Evolutionary conservation across 53 echinoderm and acorn worm genomes (phyloP), one percentile per base, ranked within the genome.

Genomic region (Arbacia lixula): DNA sequence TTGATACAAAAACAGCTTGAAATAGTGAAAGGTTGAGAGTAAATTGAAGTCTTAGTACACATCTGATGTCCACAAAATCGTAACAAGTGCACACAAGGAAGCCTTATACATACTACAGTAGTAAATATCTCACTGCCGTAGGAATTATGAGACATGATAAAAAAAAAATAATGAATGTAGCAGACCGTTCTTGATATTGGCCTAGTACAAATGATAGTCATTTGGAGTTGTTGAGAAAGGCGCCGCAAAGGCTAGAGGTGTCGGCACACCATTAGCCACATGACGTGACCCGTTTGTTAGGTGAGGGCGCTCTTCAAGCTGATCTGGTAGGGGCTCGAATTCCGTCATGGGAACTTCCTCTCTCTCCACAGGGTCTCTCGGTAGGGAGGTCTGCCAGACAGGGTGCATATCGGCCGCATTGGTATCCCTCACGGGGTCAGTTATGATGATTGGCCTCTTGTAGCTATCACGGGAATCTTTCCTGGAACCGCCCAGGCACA

Each of bases 191-290:
- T n/a, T n/a, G n/a, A n/a, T n/a, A n/a, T n/a, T 0, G 34, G 9
- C 5, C 27, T 53, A 74, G 29, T 74, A 74, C 74, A 74, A 16
- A 21, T 42, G 43, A 69, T 74, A 74, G 51, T 74, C 74, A 74
- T 74, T 74, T 2, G 53, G 35, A 2, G 74, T 3, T 32, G 74
- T 74, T 16, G 10, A n/a, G 6, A 53, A 50, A 0, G 53, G 74
- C 29, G 51, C 0, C 19, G 74, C 12, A 27, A 74, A 74, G 33
- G 74, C 53, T 4, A 74, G 53, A 1, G 51, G 74, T 53, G 74
- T 52, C 14, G 74, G 74, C 29, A 74, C 53, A 50, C 74, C 74
- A 33, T 74, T 74, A 32, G 74, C 11, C 2, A 74, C 51, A 4
- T 50, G 53, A n/a, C 17, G n/a, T 2, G 51, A 30, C 6, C 53